Percentiles rank a stretch among this genome's conserved stretches.
These are phyloP conservation scores for Acropora tenuis DNA, from an alignment of 64 coral and sea anemone species.

Conservation along the genomic window DNA sequence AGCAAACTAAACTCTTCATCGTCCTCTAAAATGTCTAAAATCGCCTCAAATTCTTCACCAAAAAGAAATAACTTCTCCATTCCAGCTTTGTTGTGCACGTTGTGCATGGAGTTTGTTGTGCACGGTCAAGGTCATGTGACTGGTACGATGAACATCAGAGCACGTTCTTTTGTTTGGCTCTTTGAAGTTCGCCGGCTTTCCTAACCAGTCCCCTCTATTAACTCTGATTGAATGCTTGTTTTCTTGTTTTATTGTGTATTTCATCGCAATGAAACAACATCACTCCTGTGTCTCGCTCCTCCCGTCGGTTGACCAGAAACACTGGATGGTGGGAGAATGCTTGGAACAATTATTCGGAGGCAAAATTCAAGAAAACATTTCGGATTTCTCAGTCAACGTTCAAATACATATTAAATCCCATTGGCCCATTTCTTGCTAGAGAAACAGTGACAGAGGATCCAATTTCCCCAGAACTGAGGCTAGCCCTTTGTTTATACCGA, in stretches of 20 bases:
- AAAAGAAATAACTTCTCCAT: too few species aligned
- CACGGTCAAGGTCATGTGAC: too few species aligned
- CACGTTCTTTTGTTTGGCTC: too few species aligned
- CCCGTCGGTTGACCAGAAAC: conserved; percentile 4
- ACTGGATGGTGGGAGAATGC: conserved; percentile 23
- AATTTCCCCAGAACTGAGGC: conserved; percentile 37
- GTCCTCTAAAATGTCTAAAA: too few species aligned
- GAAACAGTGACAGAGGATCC: conserved; percentile 34
- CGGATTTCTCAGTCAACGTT: conserved; percentile 13
- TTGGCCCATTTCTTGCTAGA: not conserved
- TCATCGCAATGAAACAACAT: conserved; percentile 1
- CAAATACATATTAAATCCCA: not conserved
- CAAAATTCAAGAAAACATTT: conserved; percentile 24
- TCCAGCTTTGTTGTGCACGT: too few species aligned
- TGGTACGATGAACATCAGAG: too few species aligned
- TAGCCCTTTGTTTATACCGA: conserved; percentile 33
- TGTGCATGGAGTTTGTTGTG: too few species aligned
- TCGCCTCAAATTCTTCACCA: too few species aligned
- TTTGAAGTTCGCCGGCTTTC: too few species aligned
- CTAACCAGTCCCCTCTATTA: too few species aligned
- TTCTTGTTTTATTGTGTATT: not conserved
- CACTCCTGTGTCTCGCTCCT: conserved; percentile 1
- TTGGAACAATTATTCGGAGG: not conserved
- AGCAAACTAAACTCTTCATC: too few species aligned
- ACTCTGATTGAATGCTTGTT: too few species aligned